Base-by-base conservation (phyloP, 2,888 invertebrate genomes). In the Aradus depressus region DNA sequence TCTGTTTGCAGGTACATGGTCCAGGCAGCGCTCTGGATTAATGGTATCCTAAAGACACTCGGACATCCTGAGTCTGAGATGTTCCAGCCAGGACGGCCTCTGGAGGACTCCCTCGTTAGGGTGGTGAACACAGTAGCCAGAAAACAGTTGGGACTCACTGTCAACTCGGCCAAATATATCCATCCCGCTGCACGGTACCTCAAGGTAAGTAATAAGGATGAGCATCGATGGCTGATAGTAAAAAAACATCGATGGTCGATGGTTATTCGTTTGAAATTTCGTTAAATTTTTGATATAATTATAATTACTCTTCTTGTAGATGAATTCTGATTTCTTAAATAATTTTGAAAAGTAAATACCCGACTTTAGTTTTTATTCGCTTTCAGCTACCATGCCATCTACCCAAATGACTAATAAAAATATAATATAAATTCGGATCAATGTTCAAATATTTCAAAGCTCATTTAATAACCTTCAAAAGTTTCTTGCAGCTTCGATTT, bases 21-120 rank as follows among this genome's bases (percentile, higher is more conserved):
- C 28, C 80, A 81, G 0, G 75, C 72, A 0, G 80, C 84, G 59
- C 77, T 80, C 62, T 74, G 87, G 61, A 72, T 81, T 32, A 88
- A 88, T 68, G 77, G 79, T 39, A 81, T 84, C 66, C 68, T 88
- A 3, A 81, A 83, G 64, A 71, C 79, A 18, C 83, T 84, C 65
- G 85, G 84, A 45, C 76, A 82, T 48, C 84, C 86, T 0, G 81
- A 84, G 64, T 69, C 71, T 35, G 76, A 78, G 0, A 74, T 79
- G 62, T 79, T 88, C 63, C 80, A 85, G 63, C 71, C 80, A 31
- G 70, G 73, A 2, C 73, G 75, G 23, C 82, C 87, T 0, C 48
- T 56, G 22, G 76, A 78, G 2, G 80, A 84, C 60, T 83, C 84
- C 14, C 70, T 87, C 35, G 78, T 81, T 0, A 75, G 75, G 35